Evolutionary conservation across 1,140 invertebrate genomes (phyloP), one percentile per base, ranked within the genome.

Genomic region (Euura lappo): DNA sequence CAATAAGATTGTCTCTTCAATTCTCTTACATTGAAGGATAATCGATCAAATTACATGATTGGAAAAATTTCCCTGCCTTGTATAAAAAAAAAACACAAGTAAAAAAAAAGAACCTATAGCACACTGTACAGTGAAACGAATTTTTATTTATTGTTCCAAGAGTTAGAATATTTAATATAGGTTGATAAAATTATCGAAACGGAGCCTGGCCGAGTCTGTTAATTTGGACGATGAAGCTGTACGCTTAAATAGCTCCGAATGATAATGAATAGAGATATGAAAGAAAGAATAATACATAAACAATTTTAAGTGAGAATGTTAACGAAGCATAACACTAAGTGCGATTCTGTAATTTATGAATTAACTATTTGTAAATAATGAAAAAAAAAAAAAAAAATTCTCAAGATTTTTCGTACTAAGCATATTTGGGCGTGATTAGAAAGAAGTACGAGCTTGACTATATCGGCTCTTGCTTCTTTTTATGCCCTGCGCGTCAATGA

Each of bases 231-330:
- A 84, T 86, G 82, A 83, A 70, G 82, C 84, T 84, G 85, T 83
- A 85, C 84, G 84, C 84, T 86, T 86, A 85, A 28, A 79, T 83
- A 79, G 83, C 83, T 86, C 81, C 77, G 69, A 72, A 77, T 44
- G 42, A 70, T 11, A 13, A 13, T 70, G 28, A 68, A 80, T 76
- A 78, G 75, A 68, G 76, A 73, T 80, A 77, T 74, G 76, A 28
- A 77, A 78, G 69, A 28, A 28, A 28, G 28, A 28, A 28, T 28
- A 28, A 28, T 28, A 28, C 28, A 78, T 78, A 67, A 79, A 76
- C 76, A 45, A 78, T 79, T 75, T 28, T 28, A 28, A 28, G 28
- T 28, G 28, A 28, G 69, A 72, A 77, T 44, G 42, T 45, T 11
- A 13, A 13, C 46, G 42, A 68, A 60, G 51, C 51, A 75, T 75